A percentile compares a stretch with the other conserved stretches of the same genome.
Evolutionary conservation across 2,888 invertebrate genomes (phyloP).

Genomic region (Lobophora halterata): DNA sequence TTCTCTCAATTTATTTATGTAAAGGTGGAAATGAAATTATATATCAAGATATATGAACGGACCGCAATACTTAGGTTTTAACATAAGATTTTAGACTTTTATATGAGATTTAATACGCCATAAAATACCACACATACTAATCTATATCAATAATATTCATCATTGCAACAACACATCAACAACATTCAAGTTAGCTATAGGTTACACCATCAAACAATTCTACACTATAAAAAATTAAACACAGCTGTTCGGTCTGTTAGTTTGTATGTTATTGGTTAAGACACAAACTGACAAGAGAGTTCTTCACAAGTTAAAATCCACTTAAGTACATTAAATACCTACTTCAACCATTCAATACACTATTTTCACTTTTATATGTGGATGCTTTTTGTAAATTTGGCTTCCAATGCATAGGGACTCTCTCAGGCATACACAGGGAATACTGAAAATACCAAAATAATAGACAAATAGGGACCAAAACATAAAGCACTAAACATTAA

Average conservation of each 20-base stretch:
- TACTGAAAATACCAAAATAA: constrained; percentile 71
- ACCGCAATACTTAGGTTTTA: constrained; percentile 47
- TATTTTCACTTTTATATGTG: constrained; percentile 81
- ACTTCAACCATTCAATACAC: constrained; percentile 80
- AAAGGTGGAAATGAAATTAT: constrained; percentile 17
- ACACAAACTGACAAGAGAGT: constrained; percentile 42
- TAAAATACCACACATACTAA: constrained; percentile 72
- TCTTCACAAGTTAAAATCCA: constrained; percentile 37
- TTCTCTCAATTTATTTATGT: background rate
- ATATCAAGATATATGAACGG: constrained; percentile 31
- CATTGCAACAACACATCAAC: constrained; percentile 76
- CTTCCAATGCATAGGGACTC: constrained; percentile 80
- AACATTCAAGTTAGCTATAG: constrained; percentile 76
- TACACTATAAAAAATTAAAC: constrained; percentile 71
- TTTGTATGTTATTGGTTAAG: constrained; percentile 42
- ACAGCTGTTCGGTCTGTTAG: constrained; percentile 40
- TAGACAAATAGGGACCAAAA: constrained; percentile 50
- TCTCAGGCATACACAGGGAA: constrained; percentile 80
- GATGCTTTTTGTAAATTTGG: constrained; percentile 80
- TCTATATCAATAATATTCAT: constrained; percentile 54
- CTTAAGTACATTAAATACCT: constrained; percentile 50
- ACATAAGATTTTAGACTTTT: constrained; percentile 53
- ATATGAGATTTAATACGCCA: constrained; percentile 39
- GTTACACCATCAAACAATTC: constrained; percentile 73
- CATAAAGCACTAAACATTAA: constrained; percentile 35